Conservation (phyloP, 1,140 invertebrate genomes). For the Dryas iulia region DNA sequence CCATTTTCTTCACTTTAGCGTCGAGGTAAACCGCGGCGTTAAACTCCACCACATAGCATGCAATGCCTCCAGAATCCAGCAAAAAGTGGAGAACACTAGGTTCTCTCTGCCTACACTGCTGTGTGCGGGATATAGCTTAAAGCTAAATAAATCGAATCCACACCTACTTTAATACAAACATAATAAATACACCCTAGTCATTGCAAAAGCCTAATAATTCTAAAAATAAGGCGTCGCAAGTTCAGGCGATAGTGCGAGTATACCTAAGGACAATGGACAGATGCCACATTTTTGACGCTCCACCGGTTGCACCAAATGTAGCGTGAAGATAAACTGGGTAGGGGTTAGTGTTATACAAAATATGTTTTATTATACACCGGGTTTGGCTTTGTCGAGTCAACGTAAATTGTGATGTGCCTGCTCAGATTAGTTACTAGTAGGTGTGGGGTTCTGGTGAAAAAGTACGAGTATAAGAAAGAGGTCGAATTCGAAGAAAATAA, state of each 20-base stretch:
- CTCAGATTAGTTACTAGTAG: not conserved
- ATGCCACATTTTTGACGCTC: conserved; percentile 37
- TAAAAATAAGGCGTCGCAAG: not conserved
- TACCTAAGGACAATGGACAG: conserved; percentile 29
- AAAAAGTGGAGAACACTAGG: too few relatives aligned
- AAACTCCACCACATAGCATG: too few relatives aligned
- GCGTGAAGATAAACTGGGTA: conserved; percentile 43
- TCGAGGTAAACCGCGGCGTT: too few relatives aligned
- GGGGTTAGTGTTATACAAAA: not conserved
- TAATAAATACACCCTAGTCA: not conserved
- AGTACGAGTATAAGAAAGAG: too few relatives aligned
- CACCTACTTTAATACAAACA: too few relatives aligned
- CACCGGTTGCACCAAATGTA: conserved; percentile 45
- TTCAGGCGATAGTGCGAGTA: conserved; percentile 6
- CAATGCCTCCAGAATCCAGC: too few relatives aligned
- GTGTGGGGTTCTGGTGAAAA: not conserved
- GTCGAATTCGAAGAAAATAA: too few relatives aligned
- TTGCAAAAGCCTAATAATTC: not conserved
- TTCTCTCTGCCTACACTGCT: too few relatives aligned
- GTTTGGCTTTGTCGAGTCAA: not conserved
- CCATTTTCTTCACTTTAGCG: too few relatives aligned
- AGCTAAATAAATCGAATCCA: too few relatives aligned
- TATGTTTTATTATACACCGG: not conserved
- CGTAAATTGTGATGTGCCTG: not conserved
- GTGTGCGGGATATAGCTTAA: too few relatives aligned